Evolutionary conservation across 2,113 vertebrate genomes (phyloP), one percentile per base, ranked within the genome.

Genomic region (Numenius arquata): DNA sequence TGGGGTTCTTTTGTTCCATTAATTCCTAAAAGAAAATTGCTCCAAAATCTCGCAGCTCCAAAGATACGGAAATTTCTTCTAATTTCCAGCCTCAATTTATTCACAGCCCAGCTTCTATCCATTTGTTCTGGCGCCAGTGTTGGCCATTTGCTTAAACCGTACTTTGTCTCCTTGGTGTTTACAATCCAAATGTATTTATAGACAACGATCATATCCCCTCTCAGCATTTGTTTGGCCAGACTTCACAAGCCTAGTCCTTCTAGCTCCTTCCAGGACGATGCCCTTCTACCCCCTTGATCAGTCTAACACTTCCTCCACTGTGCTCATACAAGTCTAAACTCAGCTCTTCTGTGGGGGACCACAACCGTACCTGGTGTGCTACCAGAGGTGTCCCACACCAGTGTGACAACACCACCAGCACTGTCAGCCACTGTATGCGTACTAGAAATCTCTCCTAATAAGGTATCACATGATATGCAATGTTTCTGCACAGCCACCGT

Each of bases 401-500:
- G 16, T 13, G 15, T 9, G 5, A 52, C 5, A 45, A 29, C 61
- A 56, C 41, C 30, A 20, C 15, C 3, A 73, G 17, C 38, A 22
- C 27, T 21, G 10, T 8, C 40, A 56, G 41, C 55, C 75, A 32
- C 32, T 27, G 7, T 5, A 27, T 1, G 1, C 1, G 11, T 8
- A 9, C 43, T 29, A 29, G 18, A 59, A 53, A 70, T 7, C 30
- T 45, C 62, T 65, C 30, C 38, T 41, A 34, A 67, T 6, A 27
- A 83, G 38, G 20, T 10, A 47, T 56, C 41, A 14, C 10, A 14
- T 1, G 27, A 72, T 1, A 1, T 1, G 4, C 4, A 10, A 47
- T 0, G 0, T 30, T 61, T n/a, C 63, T 48, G n/a, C 27, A 34
- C 1, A 9, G 47, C 40, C 58, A 48, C 1, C 2, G 0, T 36